Conservation (phyloP, 2,797 vertebrate species). For the Scolopax bukidnonensis region DNA sequence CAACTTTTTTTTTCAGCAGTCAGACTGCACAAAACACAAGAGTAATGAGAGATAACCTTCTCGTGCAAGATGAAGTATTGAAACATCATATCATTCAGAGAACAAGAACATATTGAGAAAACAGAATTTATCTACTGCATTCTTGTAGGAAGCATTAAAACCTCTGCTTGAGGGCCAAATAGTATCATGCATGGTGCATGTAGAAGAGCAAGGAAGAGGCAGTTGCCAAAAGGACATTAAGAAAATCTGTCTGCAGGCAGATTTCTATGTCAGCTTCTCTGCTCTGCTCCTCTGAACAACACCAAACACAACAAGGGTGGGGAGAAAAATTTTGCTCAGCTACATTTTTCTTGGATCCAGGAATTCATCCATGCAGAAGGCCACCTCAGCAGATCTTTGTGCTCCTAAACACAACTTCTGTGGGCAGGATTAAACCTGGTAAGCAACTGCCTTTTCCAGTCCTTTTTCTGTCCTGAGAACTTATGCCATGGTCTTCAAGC, state of each 20-base stretch:
- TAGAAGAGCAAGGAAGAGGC: not conserved
- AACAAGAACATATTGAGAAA: not conserved
- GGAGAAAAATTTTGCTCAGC: not conserved
- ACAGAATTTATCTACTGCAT: not conserved
- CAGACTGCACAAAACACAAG: not conserved
- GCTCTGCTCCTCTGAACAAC: not conserved
- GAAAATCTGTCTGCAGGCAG: not conserved
- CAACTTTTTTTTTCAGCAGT: not conserved
- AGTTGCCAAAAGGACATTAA: not conserved
- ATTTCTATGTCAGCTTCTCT: not conserved
- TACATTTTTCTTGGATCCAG: not conserved
- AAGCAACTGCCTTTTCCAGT: not conserved
- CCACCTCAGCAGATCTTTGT: not conserved
- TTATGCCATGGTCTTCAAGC: not conserved
- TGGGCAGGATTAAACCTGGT: not conserved
- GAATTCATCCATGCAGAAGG: not conserved
- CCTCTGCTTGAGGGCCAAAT: not conserved
- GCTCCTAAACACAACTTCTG: not conserved
- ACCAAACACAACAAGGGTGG: not conserved
- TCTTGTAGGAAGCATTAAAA: not conserved
- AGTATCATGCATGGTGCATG: not conserved
- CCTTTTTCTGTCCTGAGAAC: not conserved
- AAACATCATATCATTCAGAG: not conserved
- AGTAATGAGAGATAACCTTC: not conserved
- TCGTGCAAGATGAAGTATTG: not conserved